Percentiles rank a stretch among this genome's conserved stretches.
Conservation (phyloP, 2,113 vertebrate species). For the Odobenus rosmarus region DNA sequence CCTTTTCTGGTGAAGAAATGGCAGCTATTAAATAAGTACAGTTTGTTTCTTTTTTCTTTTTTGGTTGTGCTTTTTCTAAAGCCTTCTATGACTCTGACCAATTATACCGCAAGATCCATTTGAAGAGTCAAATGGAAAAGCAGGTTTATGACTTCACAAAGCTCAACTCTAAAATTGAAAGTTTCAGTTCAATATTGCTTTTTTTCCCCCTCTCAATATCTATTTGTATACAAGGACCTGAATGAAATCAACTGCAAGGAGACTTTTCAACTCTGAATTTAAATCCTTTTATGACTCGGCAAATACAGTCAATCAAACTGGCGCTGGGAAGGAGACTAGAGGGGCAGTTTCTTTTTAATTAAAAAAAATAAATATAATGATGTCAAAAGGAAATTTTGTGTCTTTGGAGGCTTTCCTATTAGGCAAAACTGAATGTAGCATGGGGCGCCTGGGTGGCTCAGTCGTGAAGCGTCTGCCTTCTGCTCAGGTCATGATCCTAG, state of each 20-base stretch:
- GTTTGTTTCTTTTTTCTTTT: neutral
- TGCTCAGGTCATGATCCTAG: no score
- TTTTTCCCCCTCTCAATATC: neutral
- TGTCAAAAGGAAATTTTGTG: constrained; percentile 4
- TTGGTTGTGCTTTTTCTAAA: constrained; percentile 24
- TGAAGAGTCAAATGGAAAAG: constrained; percentile 64
- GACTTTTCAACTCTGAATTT: constrained; percentile 77
- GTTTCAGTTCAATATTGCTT: constrained; percentile 40
- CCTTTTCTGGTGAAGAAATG: constrained; percentile 27
- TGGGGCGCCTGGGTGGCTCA: no score
- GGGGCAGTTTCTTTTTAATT: neutral
- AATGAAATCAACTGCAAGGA: constrained; percentile 82
- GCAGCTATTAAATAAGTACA: neutral
- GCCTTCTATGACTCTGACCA: constrained; percentile 22
- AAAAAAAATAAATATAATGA: constrained; percentile 67
- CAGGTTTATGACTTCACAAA: constrained; percentile 55
- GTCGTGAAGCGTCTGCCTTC: no score
- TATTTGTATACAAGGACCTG: constrained; percentile 78
- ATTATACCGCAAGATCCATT: neutral
- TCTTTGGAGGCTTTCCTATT: neutral
- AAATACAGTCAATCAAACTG: constrained; percentile 71
- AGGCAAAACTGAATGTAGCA: neutral
- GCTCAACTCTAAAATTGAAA: constrained; percentile 45
- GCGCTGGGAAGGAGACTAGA: neutral
- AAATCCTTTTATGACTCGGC: constrained; percentile 78